Base-by-base conservation (phyloP, 2,113 vertebrate species). In the Lycaon pictus region DNA sequence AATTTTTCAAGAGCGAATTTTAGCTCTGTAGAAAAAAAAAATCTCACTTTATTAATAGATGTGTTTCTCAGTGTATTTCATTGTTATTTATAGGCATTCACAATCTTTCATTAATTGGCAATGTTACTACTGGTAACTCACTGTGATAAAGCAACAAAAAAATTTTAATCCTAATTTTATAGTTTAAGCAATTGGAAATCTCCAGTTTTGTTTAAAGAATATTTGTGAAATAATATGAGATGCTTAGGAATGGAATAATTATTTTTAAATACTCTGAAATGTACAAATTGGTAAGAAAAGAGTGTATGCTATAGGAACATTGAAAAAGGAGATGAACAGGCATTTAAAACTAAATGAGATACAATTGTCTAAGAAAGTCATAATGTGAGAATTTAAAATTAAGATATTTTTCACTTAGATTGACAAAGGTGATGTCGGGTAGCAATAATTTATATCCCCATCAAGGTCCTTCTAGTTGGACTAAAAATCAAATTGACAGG, bases 1-100 rank as follows among this genome's bases (percentile, higher is more conserved):
- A 71, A 37, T 58, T 86, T 92, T 96, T 93, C n/a, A 95, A 74
- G 53, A 79, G 76, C 17, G 71, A 86, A 82, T 77, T 56, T 88
- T 95, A 58, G 9, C 4, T 95, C 10, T 71, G 35, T 83, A 58
- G 35, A 79, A 87, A 91, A 93, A 56, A 62, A 51, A 9, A 55
- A 48, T 13, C 22, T 69, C 81, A 62, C 37, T 81, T 86, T 83
- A 19, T n/a, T 69, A 63, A 37, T 23, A 90, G 43, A 55, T 90
- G 17, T 5, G 3, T 74, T 95, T 81, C 9, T 86, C 23, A 53
- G 23, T 51, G 5, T 65, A 76, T 63, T 58, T 17, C 27, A 85
- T 74, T 79, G 35, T 37, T 92, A 82, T 48, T 81, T 90, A 62
- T 11, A 92, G 29, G n/a, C 17, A 80, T 91, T 35, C 65, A 84